Percentiles rank a stretch among this genome's conserved stretches.
Conservation (phyloP, 2,797 vertebrate genomes). For the Silurus lanzhouensis region DNA sequence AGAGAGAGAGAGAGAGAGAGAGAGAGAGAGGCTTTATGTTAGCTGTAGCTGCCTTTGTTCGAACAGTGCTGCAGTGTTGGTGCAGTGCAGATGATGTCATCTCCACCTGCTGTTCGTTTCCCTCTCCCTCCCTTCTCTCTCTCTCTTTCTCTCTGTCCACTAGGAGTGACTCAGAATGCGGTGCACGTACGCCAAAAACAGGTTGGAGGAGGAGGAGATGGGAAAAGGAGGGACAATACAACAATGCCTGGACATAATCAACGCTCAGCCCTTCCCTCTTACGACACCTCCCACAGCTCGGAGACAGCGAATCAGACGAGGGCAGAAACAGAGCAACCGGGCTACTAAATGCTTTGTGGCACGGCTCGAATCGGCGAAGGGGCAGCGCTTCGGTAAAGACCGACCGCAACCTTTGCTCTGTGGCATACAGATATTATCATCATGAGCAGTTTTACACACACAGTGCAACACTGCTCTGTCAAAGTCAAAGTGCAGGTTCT, state of each 20-base stretch:
- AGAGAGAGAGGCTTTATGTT: constrained; percentile 45
- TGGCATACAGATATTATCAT: not conserved
- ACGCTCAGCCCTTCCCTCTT: constrained; percentile 42
- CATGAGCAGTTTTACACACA: not conserved
- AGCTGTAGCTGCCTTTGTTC: constrained; percentile 66
- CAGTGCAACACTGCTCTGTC: not conserved
- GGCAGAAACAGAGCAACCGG: constrained; percentile 43
- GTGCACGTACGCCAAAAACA: constrained; percentile 64
- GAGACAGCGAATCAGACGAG: constrained; percentile 50
- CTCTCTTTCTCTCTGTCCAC: constrained; percentile 58
- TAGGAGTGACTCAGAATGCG: constrained; percentile 62
- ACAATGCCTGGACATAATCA: constrained; percentile 61
- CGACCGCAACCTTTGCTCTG: not conserved
- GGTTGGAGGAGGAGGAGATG: constrained; percentile 41
- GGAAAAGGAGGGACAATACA: constrained; percentile 57
- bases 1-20: constrained; percentile 31
- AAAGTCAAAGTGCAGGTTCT: not conserved
- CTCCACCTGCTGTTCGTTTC: constrained; percentile 73
- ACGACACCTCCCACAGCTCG: constrained; percentile 54
- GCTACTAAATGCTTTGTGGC: constrained; percentile 56
- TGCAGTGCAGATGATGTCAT: constrained; percentile 80
- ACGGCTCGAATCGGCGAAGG: constrained; percentile 45
- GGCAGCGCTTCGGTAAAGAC: constrained; percentile 37
- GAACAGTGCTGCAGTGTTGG: constrained; percentile 79
- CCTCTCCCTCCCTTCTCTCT: constrained; percentile 58